Evolutionary conservation across 1,140 invertebrate species (phyloP).

Genomic region (Saccostrea glomerata): DNA sequence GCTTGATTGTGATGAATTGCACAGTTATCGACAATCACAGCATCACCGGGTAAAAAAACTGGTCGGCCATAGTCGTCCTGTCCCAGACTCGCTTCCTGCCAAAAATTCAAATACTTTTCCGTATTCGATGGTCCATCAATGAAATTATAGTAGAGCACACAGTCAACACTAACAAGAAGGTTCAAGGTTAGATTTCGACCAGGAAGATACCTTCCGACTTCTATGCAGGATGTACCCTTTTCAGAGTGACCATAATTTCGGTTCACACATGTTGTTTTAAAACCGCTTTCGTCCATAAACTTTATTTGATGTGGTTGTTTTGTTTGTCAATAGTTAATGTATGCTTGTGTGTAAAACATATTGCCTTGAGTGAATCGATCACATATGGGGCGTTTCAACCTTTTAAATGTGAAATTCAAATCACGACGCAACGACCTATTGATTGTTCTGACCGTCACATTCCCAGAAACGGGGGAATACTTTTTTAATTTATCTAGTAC

Average conservation of each 20-base stretch:
- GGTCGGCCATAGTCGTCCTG: too few relatives aligned
- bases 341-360: conserved; percentile 37
- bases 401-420: conserved; percentile 17
- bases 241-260: conserved; percentile 27
- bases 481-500: conserved; percentile 1
- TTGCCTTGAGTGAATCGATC: conserved; percentile 4
- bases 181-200: conserved; percentile 36
- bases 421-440: background rate
- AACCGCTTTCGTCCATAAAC: conserved; percentile 40
- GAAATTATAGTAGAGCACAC: conserved; percentile 42
- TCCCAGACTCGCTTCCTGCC: background rate
- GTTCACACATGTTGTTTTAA: background rate
- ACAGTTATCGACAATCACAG: too few relatives aligned
- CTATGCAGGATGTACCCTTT: conserved; percentile 24
- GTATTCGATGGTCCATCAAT: conserved; percentile 39
- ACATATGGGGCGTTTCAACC: background rate
- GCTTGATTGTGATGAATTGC: too few relatives aligned
- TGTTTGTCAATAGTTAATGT: conserved; percentile 36
- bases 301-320: conserved; percentile 41
- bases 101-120: conserved; percentile 38
- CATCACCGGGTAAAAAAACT: too few relatives aligned
- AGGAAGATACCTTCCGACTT: background rate
- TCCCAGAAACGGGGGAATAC: conserved; percentile 1
- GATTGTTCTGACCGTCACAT: background rate
- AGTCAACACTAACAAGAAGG: conserved; percentile 16